Conservation (phyloP, 2,888 invertebrate genomes). For the Drosophila melanosoma region DNA sequence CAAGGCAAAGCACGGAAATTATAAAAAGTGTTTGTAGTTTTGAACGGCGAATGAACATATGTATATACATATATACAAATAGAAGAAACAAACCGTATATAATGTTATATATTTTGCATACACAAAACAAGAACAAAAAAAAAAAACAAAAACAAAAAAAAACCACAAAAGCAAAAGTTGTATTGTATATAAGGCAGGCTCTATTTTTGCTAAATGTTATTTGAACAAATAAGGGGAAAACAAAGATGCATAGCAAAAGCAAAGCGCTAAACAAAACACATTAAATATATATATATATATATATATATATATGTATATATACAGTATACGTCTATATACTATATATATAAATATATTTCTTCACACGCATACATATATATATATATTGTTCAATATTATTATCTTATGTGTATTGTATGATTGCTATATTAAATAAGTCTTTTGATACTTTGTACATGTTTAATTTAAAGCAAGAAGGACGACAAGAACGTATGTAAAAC, state of each 20-base stretch:
- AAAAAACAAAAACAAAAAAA: conserved; percentile 29
- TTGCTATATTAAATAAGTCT: conserved; percentile 76
- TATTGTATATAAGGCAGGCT: conserved; percentile 78
- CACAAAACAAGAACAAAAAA: conserved; percentile 42
- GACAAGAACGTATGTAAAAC: conserved; percentile 36
- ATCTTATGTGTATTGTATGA: conserved; percentile 75
- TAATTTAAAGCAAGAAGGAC: conserved; percentile 62
- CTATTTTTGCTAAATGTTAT: conserved; percentile 82
- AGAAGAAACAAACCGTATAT: conserved; percentile 49
- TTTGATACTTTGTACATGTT: conserved; percentile 80
- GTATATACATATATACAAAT: conserved; percentile 57
- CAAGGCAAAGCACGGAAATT: conserved; percentile 63
- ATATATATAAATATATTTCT: conserved; percentile 49
- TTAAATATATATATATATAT: conserved; percentile 45
- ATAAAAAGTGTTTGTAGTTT: conserved; percentile 61
- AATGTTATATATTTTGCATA: conserved; percentile 73
- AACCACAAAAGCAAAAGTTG: conserved; percentile 62
- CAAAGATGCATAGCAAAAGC: conserved; percentile 66
- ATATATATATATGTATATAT: conserved; percentile 29
- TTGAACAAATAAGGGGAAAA: conserved; percentile 78
- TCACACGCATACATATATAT: conserved; percentile 51
- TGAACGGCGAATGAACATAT: conserved; percentile 50
- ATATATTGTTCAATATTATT: conserved; percentile 76
- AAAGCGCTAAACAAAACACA: conserved; percentile 68
- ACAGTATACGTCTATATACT: conserved; percentile 33